phyloP scores from a whole-genome alignment of 1,140 invertebrate genomes.

The Aphelinus atriplicis region DNA sequence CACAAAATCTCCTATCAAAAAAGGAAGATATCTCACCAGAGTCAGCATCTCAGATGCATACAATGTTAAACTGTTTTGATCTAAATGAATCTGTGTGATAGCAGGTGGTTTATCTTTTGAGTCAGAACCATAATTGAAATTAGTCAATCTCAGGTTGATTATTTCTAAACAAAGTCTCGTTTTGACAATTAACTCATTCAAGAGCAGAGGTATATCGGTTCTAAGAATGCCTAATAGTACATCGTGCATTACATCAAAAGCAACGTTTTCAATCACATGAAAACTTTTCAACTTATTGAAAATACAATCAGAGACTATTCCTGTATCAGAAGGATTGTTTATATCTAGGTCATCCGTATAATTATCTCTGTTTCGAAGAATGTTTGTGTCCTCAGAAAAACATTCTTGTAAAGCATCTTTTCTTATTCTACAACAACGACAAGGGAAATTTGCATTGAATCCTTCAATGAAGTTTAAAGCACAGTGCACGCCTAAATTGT shows the following conservation, averaged over 20 bases:
- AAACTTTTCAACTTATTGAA: conserved; percentile 29
- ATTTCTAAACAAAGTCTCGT: conserved; percentile 5
- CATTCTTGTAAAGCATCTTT: neutral
- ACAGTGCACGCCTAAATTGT: conserved; percentile 35
- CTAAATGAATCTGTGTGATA: conserved; percentile 15
- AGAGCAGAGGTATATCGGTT: conserved; percentile 21
- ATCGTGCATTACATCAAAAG: conserved; percentile 31
- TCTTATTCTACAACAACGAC: conserved; percentile 20
- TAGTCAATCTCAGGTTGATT: conserved; percentile 15
- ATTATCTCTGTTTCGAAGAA: conserved; percentile 2
- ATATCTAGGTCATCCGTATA: neutral
- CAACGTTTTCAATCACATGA: conserved; percentile 13
- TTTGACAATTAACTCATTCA: conserved; percentile 12
- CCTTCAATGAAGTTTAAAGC: conserved; percentile 31
- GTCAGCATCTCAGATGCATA: conserved; percentile 26
- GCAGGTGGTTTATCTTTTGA: conserved; percentile 20
- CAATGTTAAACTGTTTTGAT: conserved; percentile 14
- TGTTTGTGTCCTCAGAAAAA: neutral
- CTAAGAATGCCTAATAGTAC: conserved; percentile 26
- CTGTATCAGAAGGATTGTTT: conserved; percentile 16
- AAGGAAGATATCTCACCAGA: conserved; percentile 25
- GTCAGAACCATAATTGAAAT: conserved; percentile 27
- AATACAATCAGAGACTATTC: neutral
- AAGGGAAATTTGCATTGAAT: conserved; percentile 30
- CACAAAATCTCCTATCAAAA: conserved; percentile 10